Evolutionary conservation across 2,888 invertebrate species (phyloP).

Genomic region (Cartodere bifasciata): DNA sequence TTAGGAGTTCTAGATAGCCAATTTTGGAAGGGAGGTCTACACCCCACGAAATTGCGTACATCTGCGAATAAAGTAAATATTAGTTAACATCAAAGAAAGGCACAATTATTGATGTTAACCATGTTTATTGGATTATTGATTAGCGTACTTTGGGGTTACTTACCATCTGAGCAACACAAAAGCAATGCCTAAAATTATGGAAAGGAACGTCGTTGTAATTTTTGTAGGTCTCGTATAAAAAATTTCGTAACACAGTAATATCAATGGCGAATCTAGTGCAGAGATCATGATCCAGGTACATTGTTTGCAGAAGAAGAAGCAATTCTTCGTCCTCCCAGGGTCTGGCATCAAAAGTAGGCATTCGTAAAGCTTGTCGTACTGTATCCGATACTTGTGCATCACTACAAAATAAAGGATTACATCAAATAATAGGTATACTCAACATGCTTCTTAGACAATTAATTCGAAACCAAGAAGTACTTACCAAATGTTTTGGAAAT

Average conservation of each 20-base stretch:
- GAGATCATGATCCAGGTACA: slow-evolving; percentile 69
- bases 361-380: slow-evolving; percentile 49
- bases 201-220: slow-evolving; percentile 79
- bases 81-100: too few species aligned
- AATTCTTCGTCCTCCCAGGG: slow-evolving; percentile 75
- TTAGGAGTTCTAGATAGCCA: slow-evolving; percentile 62
- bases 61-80: too few species aligned
- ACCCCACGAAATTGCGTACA: slow-evolving; percentile 69
- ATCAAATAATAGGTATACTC: too few species aligned
- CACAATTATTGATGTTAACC: too few species aligned
- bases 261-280: slow-evolving; percentile 64
- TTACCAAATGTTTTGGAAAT: slow-evolving; percentile 49
- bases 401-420: slow-evolving; percentile 35
- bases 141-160: too few species aligned
- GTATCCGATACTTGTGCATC: slow-evolving; percentile 49
- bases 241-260: slow-evolving; percentile 52
- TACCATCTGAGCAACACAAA: slow-evolving; percentile 82
- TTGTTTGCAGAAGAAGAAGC: slow-evolving; percentile 62
- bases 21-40: slow-evolving; percentile 56
- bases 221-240: slow-evolving; percentile 64
- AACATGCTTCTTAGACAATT: slow-evolving; percentile 2
- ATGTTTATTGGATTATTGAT: too few species aligned
- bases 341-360: slow-evolving; percentile 66
- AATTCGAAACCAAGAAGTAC: too few species aligned
- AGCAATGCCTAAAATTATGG: slow-evolving; percentile 78